phyloP scores from a whole-genome alignment of 2,888 invertebrate genomes.

The Gymnocheta viridis region DNA sequence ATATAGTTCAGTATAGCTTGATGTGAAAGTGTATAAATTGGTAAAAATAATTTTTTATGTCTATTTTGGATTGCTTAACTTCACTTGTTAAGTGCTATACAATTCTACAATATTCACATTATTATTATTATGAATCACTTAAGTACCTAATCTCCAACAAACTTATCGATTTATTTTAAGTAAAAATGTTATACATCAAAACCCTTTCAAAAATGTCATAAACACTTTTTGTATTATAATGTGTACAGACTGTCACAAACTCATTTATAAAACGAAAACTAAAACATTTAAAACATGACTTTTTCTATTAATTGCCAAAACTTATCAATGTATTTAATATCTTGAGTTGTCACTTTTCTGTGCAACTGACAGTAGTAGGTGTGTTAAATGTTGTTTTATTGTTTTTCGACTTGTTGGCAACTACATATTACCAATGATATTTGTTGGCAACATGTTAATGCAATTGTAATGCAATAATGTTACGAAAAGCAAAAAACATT shows the following conservation, averaged over 20 bases:
- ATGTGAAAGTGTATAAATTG: too few relatives aligned
- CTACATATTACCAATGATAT: conserved; percentile 30
- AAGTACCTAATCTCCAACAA: background rate
- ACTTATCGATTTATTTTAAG: background rate
- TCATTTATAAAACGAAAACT: conserved; percentile 59
- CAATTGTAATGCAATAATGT: conserved; percentile 57
- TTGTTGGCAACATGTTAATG: conserved; percentile 55
- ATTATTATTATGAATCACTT: conserved; percentile 8
- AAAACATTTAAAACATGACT: conserved; percentile 60
- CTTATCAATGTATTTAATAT: conserved; percentile 67
- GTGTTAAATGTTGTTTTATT: conserved; percentile 50
- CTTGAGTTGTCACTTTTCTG: conserved; percentile 62
- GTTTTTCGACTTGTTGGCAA: conserved; percentile 27
- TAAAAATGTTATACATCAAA: background rate
- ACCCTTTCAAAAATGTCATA: conserved; percentile 2
- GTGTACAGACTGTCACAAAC: conserved; percentile 59
- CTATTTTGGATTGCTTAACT: too few relatives aligned
- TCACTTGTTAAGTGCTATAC: too few relatives aligned
- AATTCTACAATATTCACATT: too few relatives aligned
- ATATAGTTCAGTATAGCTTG: too few relatives aligned
- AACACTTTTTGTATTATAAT: background rate
- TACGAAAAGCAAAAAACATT: conserved; percentile 43
- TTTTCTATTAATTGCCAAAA: conserved; percentile 67
- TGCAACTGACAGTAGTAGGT: conserved; percentile 68
- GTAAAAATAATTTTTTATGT: too few relatives aligned